phyloP scores from a whole-genome alignment of 1,140 invertebrate species.

The Caenorhabditis latens region DNA sequence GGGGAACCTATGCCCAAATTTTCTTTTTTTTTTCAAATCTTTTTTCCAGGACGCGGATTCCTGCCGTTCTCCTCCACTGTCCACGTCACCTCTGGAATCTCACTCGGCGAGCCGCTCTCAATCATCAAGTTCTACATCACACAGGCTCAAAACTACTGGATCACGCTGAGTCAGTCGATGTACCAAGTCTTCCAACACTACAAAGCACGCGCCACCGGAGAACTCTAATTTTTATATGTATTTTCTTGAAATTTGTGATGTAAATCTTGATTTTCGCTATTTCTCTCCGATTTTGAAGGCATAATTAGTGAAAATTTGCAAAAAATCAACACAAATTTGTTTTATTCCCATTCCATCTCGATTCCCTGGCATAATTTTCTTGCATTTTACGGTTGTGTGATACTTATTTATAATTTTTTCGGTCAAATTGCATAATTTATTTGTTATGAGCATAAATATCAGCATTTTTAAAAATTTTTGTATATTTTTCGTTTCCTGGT shows the following conservation, averaged over 20 bases:
- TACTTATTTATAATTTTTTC: background rate
- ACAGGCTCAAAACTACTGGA: conserved; percentile 45
- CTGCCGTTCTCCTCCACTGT: conserved; percentile 61
- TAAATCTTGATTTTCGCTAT: too few species aligned
- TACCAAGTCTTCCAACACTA: conserved; percentile 60
- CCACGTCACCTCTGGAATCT: conserved; percentile 47
- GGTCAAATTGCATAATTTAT: too few species aligned
- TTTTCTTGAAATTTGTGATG: too few species aligned
- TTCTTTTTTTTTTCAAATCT: too few species aligned
- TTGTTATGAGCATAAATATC: too few species aligned
- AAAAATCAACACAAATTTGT: background rate
- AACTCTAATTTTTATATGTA: background rate
- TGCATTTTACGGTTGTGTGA: conserved; percentile 15
- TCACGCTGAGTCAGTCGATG: background rate
- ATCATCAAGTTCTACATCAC: conserved; percentile 55
- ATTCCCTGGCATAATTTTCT: background rate
- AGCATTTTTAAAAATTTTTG: too few species aligned
- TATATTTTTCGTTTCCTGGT: too few species aligned
- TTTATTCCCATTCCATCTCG: background rate
- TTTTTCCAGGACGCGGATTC: conserved; percentile 61
- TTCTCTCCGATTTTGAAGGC: too few species aligned
- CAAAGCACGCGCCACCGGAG: conserved; percentile 58
- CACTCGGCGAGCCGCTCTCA: conserved; percentile 56
- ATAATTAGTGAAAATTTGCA: too few species aligned
- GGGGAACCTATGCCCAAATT: too few species aligned